Evolutionary conservation across 2,797 vertebrate species (phyloP).

Genomic region (Geranospiza caerulescens): DNA sequence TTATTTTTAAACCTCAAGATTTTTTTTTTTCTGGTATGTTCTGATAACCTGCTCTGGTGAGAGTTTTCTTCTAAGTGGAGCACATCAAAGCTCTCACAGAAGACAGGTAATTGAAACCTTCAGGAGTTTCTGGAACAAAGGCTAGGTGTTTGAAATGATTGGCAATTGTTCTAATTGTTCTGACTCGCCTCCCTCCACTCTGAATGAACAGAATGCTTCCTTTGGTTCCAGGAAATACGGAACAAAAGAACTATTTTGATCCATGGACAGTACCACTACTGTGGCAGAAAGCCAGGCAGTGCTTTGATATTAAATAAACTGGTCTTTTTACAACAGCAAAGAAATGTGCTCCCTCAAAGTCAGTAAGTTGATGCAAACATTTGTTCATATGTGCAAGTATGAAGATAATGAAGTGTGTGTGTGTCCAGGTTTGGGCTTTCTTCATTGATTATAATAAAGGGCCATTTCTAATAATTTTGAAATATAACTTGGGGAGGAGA

Average conservation of each 20-base stretch:
- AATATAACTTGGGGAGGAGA: neutral
- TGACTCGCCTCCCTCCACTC: neutral
- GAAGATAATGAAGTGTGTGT: neutral
- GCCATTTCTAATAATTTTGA: neutral
- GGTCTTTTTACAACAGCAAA: constrained; percentile 6
- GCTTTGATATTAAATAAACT: constrained; percentile 1
- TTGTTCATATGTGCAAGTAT: neutral
- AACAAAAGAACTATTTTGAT: constrained; percentile 52
- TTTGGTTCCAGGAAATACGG: constrained; percentile 35
- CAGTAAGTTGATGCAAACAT: neutral
- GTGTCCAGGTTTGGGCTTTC: neutral
- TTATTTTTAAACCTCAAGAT: neutral
- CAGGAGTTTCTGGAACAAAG: neutral
- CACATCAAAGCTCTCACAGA: neutral
- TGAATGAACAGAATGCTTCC: neutral
- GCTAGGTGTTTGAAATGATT: neutral
- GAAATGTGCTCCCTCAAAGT: neutral
- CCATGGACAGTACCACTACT: neutral
- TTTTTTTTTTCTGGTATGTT: neutral
- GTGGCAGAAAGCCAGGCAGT: neutral
- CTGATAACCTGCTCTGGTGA: neutral
- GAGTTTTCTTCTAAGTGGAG: neutral
- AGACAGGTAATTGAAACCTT: neutral
- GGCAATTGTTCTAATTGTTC: neutral
- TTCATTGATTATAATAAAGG: neutral